Base-by-base conservation (phyloP, 2,888 invertebrate species). In the Empis stercorea region DNA sequence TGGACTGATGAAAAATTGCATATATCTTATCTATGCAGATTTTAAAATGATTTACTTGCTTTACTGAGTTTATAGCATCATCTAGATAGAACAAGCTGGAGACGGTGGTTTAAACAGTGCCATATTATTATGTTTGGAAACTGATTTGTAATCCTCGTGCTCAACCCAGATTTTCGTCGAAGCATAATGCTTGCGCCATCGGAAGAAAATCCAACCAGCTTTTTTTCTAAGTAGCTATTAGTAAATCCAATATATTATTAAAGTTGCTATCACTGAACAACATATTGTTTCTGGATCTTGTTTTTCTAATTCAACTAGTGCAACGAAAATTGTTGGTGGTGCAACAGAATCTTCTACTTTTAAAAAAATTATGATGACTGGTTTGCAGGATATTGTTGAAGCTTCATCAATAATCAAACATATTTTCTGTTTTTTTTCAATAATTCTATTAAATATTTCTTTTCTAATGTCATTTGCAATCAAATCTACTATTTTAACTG, bases 121-220 rank as follows among this genome's bases (percentile, higher is more conserved):
- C 41, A 41, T n/a, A 41, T 30, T 14, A 41, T 41, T 15, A 41
- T 13, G 27, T 30, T 41, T 41, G 41, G 41, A 41, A 27, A 30
- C 14, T 27, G 27, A 9, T 41, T 27, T 30, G 7, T 41, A n/a
- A 41, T 30, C n/a, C 15, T 3, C 23, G 13, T 15, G 30, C 30
- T 30, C n/a, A 41, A 30, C 11, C 17, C 17, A 16, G 17, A 38
- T 38, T 38, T 38, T 15, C 38, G 13, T 15, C 38, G 11, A 20
- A 38, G 38, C 38, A 37, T 37, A 27, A 14, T 14, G 14, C 27
- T 27, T n/a, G 27, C 40, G 10, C 40, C 40, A 14, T 41, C 40
- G 13, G 40, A 23, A 37, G 16, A 37, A 16, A 37, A 37, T 37
- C 15, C 16, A 15, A 37, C n/a, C 37, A 37, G 16, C 15, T 37